Evolutionary conservation across 2,888 invertebrate species (phyloP).

Genomic region (Chydorus sphaericus): DNA sequence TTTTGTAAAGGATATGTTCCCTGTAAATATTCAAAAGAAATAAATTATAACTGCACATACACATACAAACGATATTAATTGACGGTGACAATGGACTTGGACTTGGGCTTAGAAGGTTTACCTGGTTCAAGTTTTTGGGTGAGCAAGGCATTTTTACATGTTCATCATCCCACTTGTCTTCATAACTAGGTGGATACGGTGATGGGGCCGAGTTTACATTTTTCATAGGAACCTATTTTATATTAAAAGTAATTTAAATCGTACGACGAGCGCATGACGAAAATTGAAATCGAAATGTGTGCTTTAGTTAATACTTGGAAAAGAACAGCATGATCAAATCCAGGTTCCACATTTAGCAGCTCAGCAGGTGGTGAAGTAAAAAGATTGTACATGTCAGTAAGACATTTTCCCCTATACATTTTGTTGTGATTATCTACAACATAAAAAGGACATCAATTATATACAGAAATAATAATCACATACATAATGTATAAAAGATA

Average conservation of each 20-base stretch:
- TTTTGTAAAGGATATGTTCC: constrained; percentile 19
- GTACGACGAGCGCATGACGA: too few species aligned
- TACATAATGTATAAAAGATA: too few species aligned
- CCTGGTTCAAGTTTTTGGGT: constrained; percentile 55
- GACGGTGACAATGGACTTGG: not conserved
- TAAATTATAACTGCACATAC: too few species aligned
- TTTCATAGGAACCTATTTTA: not conserved
- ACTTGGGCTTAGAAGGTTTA: constrained; percentile 29
- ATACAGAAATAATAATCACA: too few species aligned
- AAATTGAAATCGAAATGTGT: not conserved
- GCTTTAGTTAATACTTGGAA: too few species aligned
- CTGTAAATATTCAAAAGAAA: not conserved
- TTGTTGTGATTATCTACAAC: too few species aligned
- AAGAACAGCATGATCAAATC: not conserved
- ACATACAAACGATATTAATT: constrained; percentile 28
- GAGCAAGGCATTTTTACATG: constrained; percentile 80
- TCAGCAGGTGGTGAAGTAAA: not conserved
- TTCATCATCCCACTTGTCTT: constrained; percentile 62
- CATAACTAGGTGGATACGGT: constrained; percentile 43
- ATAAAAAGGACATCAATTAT: too few species aligned
- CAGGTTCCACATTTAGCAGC: not conserved
- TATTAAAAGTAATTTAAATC: too few species aligned
- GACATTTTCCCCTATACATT: not conserved
- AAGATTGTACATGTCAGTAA: not conserved
- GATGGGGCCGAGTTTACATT: constrained; percentile 34